These are phyloP conservation scores for Leuciscus idus DNA, from an alignment of 2,113 vertebrate genomes.

Conservation along the genomic window DNA sequence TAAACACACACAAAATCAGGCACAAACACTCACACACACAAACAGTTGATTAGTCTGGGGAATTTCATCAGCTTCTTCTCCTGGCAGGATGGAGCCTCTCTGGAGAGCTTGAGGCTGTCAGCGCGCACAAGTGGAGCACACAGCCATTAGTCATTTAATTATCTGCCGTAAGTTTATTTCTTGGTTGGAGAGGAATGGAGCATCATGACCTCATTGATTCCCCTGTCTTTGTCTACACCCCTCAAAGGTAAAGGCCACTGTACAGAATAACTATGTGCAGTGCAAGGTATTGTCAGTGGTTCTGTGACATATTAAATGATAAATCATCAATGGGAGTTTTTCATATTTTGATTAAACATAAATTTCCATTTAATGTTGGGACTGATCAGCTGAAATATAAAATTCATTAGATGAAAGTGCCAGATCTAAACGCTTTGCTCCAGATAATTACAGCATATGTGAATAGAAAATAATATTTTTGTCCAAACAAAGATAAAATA, in stretches of 20 bases:
- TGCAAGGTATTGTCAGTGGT: not conserved
- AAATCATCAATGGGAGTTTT: not conserved
- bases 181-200: slow-evolving; percentile 33
- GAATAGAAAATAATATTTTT: too few relatives aligned
- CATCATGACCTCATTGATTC: slow-evolving; percentile 41
- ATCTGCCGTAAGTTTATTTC: slow-evolving; percentile 49
- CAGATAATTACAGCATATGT: not conserved
- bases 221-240: slow-evolving; percentile 20
- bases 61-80: slow-evolving; percentile 59
- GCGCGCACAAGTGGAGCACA: slow-evolving; percentile 43
- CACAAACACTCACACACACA: slow-evolving; percentile 45
- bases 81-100: slow-evolving; percentile 44
- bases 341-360: not conserved
- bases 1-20: slow-evolving; percentile 25
- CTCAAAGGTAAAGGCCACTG: slow-evolving; percentile 17
- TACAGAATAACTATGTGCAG: slow-evolving; percentile 17
- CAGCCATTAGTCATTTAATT: slow-evolving; percentile 56
- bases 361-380: too few relatives aligned
- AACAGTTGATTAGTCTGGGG: slow-evolving; percentile 62
- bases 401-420: too few relatives aligned
- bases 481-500: too few relatives aligned
- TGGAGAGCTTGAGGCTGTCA: slow-evolving; percentile 55
- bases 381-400: too few relatives aligned
- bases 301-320: not conserved
- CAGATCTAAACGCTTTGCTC: not conserved